Conservation (phyloP, 2,113 vertebrate species). For the Psettodes erumei region DNA sequence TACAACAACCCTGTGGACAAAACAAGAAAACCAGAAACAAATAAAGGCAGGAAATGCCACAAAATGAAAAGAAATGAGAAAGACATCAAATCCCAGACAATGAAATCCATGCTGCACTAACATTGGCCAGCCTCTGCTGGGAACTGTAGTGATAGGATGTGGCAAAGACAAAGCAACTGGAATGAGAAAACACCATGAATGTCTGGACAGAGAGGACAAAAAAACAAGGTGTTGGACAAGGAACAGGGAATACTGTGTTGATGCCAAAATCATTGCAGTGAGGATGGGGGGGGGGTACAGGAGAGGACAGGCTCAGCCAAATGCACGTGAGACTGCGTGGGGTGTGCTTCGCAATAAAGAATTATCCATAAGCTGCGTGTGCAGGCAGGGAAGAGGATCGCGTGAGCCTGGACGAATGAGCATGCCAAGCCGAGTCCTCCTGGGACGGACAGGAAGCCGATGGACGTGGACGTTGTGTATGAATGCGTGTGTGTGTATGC, state of each 20-base stretch:
- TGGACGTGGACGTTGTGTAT: slow-evolving; percentile 16
- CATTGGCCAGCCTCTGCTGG: no score
- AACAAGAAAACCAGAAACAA: not conserved
- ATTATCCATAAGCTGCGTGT: slow-evolving; percentile 54
- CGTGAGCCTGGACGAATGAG: slow-evolving; percentile 45
- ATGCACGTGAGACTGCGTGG: slow-evolving; percentile 49
- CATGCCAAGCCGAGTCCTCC: slow-evolving; percentile 35
- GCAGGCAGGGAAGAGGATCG: slow-evolving; percentile 35
- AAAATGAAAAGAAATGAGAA: slow-evolving; percentile 2
- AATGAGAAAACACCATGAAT: not conserved
- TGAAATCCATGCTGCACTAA: not conserved
- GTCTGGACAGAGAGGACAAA: not conserved
- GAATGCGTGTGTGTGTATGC: not conserved
- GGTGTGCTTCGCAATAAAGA: slow-evolving; percentile 31
- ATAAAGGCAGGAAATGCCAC: slow-evolving; percentile 6
- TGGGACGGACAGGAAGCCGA: slow-evolving; percentile 9
- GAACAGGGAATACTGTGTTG: not conserved
- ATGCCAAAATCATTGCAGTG: slow-evolving; percentile 47
- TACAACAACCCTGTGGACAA: not conserved
- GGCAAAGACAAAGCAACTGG: no score
- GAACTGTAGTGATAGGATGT: no score
- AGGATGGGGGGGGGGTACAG: slow-evolving; percentile 22
- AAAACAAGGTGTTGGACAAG: not conserved
- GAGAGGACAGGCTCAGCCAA: slow-evolving; percentile 24
- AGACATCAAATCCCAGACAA: not conserved